Evolutionary conservation across 1,140 invertebrate genomes (phyloP), one percentile per base, ranked within the genome.

Genomic region (Habropoda laboriosa): DNA sequence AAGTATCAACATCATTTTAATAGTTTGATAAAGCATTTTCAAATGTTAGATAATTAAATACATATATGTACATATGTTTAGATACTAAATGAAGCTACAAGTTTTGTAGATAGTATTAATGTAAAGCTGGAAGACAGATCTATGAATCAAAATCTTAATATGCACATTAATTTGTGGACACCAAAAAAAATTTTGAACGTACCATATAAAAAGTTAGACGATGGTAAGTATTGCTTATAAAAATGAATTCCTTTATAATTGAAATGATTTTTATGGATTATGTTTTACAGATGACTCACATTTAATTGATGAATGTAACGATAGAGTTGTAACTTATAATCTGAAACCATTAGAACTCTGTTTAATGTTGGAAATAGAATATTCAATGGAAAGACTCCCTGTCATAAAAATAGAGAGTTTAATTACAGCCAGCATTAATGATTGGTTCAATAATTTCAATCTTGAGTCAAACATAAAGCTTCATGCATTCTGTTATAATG

Each of bases 401-500:
- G 80, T 92, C 38, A 80, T 92, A 47, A 90, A 75, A 80, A 79
- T 86, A 6, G 89, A 91, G 24, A 74, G 88, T 38, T 82, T 90
- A 64, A 58, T 92, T 27, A 80, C 80, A 21, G 86, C 81, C 24
- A 86, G 78, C 0, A 80, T 91, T 40, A 89, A 86, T 21, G 90
- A 92, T 24, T 89, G 91, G 83, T 86, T 90, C 47, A 88, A 91
- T 30, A 88, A 89, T 47, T 92, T 90, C 47, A 86, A 90, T 49
- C 75, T 91, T 24, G 87, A 91, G 66, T 90, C 89, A 5, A 85
- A 64, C 24, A 57, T 96, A 5, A 94, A 95, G 49, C 77, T 97
- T 3, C 95, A 96, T 89, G 94, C 96, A 3, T 95, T 95, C 75
- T 97, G 95, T 89, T 97, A 95, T 85, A 97, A 97, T 90, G 95